Evolutionary conservation across 2,888 invertebrate genomes (phyloP).

Genomic region (Notodonta dromedarius): DNA sequence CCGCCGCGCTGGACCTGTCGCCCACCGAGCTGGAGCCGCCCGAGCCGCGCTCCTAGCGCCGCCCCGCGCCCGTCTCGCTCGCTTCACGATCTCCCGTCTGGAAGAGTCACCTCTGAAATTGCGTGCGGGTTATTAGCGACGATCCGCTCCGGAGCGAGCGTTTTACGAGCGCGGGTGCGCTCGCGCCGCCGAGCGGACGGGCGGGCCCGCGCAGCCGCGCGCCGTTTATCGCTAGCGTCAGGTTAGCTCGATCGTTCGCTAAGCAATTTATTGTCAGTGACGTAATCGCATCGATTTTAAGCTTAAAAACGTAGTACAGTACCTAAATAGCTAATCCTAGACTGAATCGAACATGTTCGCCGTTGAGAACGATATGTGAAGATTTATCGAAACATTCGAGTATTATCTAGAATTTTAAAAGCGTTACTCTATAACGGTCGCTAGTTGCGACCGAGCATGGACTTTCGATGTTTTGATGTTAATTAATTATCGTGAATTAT

Average conservation of each 20-base stretch:
- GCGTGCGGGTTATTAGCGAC: background rate
- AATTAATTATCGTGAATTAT: background rate
- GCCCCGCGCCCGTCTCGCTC: constrained; percentile 21
- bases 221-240: background rate
- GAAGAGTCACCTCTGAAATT: background rate
- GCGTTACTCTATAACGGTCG: background rate
- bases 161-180: background rate
- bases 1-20: constrained; percentile 22
- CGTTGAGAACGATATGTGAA: background rate
- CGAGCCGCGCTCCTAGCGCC: constrained; percentile 10
- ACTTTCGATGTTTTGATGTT: constrained; percentile 7
- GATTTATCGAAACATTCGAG: constrained; percentile 2
- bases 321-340: constrained; percentile 4
- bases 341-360: constrained; percentile 1
- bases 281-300: constrained; percentile 4
- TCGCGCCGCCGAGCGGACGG: background rate
- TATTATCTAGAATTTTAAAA: constrained; percentile 3
- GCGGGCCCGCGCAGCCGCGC: background rate
- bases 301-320: constrained; percentile 5
- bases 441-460: background rate
- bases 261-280: background rate
- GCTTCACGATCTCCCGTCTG: constrained; percentile 9
- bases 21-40: constrained; percentile 17
- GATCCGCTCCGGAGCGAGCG: background rate
- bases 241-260: background rate